Conservation (phyloP, 1,140 invertebrate species). For the Monochamus saltuarius region DNA sequence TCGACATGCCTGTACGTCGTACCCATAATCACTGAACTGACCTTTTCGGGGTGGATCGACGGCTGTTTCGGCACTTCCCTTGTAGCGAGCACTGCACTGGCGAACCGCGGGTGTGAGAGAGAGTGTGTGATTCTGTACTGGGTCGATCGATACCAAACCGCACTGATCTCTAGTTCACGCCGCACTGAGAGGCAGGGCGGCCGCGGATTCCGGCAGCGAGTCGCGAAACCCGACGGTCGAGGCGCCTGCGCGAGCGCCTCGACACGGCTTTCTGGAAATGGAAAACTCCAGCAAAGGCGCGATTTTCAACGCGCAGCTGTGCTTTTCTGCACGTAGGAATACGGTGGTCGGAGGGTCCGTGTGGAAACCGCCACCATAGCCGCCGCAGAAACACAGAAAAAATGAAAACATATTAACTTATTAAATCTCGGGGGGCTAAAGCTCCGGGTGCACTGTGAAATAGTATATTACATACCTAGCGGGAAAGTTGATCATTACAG, state of each 20-base stretch:
- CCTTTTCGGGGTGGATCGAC: neutral
- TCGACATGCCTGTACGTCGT: slow-evolving; percentile 45
- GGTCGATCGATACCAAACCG: slow-evolving; percentile 28
- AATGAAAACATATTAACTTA: no score
- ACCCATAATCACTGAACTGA: slow-evolving; percentile 38
- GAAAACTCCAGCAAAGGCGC: slow-evolving; percentile 5
- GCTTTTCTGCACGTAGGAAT: neutral
- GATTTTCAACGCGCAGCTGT: neutral
- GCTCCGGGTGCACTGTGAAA: no score
- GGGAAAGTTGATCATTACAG: no score
- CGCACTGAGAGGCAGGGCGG: slow-evolving; percentile 33
- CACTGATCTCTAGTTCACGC: slow-evolving; percentile 35
- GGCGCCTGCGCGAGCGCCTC: neutral
- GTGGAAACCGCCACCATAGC: no score
- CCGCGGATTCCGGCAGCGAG: slow-evolving; percentile 5
- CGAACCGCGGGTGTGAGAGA: neutral
- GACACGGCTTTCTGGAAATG: neutral
- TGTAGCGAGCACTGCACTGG: neutral
- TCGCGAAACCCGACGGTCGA: no score
- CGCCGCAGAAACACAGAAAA: no score
- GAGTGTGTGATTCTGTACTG: neutral
- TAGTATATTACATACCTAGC: no score
- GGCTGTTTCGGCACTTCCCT: neutral
- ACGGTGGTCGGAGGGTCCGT: no score
- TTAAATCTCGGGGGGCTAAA: no score